Evolutionary conservation across 2,113 vertebrate species (phyloP).

Genomic region (Piaya cayana): DNA sequence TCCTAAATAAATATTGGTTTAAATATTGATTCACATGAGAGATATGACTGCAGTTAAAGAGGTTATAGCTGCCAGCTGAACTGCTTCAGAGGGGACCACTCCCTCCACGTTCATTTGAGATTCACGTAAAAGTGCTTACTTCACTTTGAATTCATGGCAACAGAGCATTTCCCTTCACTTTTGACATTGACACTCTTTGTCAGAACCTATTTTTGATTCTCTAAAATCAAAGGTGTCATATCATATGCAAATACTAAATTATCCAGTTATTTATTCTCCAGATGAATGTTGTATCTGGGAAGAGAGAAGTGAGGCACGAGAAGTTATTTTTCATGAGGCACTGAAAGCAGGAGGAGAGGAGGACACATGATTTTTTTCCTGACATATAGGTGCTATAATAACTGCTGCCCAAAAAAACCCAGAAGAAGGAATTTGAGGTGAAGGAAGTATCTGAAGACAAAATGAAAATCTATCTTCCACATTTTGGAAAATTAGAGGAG

Average conservation of each 20-base stretch:
- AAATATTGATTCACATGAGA: constrained; percentile 49
- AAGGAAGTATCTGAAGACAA: background rate
- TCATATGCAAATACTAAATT: background rate
- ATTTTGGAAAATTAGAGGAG: background rate
- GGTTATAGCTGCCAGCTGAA: background rate
- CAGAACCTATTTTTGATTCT: background rate
- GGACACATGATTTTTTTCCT: background rate
- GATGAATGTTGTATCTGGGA: background rate
- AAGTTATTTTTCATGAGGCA: background rate
- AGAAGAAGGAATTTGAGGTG: background rate
- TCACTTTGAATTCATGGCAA: background rate
- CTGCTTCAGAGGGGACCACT: background rate
- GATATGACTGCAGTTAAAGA: constrained; percentile 25
- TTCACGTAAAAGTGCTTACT: background rate
- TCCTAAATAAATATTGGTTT: constrained; percentile 58
- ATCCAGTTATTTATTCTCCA: background rate
- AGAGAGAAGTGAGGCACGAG: background rate
- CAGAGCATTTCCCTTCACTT: background rate
- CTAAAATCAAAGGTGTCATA: background rate
- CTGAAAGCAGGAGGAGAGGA: background rate
- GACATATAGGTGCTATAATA: background rate
- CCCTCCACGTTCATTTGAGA: background rate
- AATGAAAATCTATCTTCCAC: background rate
- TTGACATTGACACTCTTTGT: background rate
- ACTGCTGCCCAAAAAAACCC: background rate